Evolutionary conservation across 1,140 invertebrate genomes (phyloP).

Genomic region (Drosophila navojoa): DNA sequence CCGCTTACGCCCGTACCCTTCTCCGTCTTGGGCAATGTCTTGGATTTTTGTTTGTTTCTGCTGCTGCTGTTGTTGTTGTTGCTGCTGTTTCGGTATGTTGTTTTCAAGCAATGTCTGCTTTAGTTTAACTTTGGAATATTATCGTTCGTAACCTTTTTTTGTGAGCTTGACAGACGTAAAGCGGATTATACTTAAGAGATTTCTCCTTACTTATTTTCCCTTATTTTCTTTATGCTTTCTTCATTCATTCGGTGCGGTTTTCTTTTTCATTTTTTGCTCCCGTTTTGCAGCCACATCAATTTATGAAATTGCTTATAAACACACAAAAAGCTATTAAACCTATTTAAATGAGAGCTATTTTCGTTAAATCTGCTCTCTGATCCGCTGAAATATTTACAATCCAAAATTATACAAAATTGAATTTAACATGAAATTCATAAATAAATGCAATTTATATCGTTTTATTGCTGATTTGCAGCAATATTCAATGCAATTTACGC

Average conservation of each 20-base stretch:
- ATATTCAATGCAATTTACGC: background rate
- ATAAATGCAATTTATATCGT: too few relatives aligned
- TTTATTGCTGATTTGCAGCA: background rate
- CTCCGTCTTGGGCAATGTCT: constrained; percentile 11
- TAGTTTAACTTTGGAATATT: constrained; percentile 52
- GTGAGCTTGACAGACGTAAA: constrained; percentile 37
- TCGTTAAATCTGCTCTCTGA: background rate
- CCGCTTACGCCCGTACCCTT: background rate
- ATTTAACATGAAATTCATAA: background rate
- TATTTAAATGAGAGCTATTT: constrained; percentile 2
- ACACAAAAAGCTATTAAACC: constrained; percentile 9
- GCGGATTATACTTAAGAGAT: constrained; percentile 47
- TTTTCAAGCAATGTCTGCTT: constrained; percentile 46
- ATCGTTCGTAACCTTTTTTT: constrained; percentile 46
- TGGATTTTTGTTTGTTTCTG: constrained; percentile 9
- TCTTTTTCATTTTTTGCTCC: background rate
- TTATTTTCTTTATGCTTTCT: background rate
- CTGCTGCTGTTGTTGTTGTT: constrained; percentile 3
- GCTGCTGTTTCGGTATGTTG: constrained; percentile 11
- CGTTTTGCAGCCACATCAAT: constrained; percentile 16
- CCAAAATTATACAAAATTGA: background rate
- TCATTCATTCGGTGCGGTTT: background rate
- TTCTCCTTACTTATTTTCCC: constrained; percentile 7
- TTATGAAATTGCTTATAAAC: constrained; percentile 41
- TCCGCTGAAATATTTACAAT: constrained; percentile 5